Evolutionary conservation across 2,888 invertebrate species (phyloP), one percentile per base, ranked within the genome.

Genomic region (Amphipyra berbera): DNA sequence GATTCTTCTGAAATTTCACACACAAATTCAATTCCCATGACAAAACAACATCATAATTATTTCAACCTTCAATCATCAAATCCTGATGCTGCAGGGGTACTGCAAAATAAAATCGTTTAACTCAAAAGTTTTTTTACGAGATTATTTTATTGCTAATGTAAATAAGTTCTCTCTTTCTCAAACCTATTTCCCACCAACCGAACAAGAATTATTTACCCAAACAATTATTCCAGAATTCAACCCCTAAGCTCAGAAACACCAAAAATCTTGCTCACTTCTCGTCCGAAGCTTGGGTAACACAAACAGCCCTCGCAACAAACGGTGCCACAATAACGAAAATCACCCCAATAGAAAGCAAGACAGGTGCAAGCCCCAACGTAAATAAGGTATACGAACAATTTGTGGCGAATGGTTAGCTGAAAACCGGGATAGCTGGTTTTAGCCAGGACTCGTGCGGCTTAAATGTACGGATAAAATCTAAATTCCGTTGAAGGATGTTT

Each of bases 361-460:
- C 88, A 87, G 87, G 88, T 89, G 88, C 79, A 73, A 80, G 74
- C 62, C 70, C 78, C 67, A 76, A 81, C 80, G 84, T 84, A 88
- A 88, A 88, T 82, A 89, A 88, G 85, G 81, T 82, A 77, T 84
- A 81, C 79, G 82, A 82, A 85, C 85, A 84, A 86, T 87, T 87
- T 84, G 84, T 72, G 72, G 82, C 41, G 68, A 81, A 84, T 80
- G 71, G 72, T 62, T 67, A 62, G 62, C 57, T 67, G 41, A 12
- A 40, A 57, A 59, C 49, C 41, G 54, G 60, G 54, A 46, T 55
- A 5, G 12, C 33, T 50, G 57, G 61, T 57, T 54, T 62, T 42
- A 66, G 56, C 57, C 41, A 67, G 61, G 62, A 53, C 46, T 67
- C 46, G 37, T 55, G 52, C 21, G 61, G 53, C 54, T 71, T 66